Evolutionary conservation across 1,140 invertebrate species (phyloP), one percentile per base, ranked within the genome.

Genomic region (Apolygus lucorum): DNA sequence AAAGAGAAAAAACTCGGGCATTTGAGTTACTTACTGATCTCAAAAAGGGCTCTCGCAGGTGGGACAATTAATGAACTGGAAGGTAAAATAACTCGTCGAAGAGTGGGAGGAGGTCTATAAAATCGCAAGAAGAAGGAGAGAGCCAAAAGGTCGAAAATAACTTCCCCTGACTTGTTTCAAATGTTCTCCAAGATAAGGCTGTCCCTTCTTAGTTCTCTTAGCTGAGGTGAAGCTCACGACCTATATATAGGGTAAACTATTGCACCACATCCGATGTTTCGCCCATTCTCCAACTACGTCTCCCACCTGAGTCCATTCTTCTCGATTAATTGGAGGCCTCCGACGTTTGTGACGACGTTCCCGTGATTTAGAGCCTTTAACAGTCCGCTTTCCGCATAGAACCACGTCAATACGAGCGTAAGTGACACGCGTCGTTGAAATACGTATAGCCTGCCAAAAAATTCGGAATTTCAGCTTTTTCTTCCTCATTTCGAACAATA

Each of bases 121-220:
- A 59, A 59, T 59, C 54, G 54, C 54, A 24, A 13, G 11, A 17
- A 59, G 54, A 24, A 11, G n/a, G n/a, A 24, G 54, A 59, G 54
- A 59, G 54, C 54, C 54, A 59, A 59, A 59, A 59, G 54, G 11
- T 59, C 54, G 11, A 59, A 59, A 59, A 59, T 59, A 59, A 59
- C 54, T 59, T 59, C 22, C 22, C n/a, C 54, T 4, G 54, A 22
- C 13, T 59, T 59, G 54, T 59, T 59, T 59, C 13, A 21, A 59
- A 59, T 59, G 54, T 59, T 13, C 22, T 59, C 17, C 34, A 42
- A 59, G 54, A 59, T 59, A 59, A 59, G 54, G 22, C 11, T 21
- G 4, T 59, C 34, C 34, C 34, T 42, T 8, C 34, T 42, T 17
- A 4, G 34, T 42, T 42, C 34, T 17, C 34, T n/a, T 42, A 42